These are phyloP conservation scores for Dendrophyllia cribrosa DNA, from an alignment of 64 coral and sea anemone species.

Conservation along the genomic window DNA sequence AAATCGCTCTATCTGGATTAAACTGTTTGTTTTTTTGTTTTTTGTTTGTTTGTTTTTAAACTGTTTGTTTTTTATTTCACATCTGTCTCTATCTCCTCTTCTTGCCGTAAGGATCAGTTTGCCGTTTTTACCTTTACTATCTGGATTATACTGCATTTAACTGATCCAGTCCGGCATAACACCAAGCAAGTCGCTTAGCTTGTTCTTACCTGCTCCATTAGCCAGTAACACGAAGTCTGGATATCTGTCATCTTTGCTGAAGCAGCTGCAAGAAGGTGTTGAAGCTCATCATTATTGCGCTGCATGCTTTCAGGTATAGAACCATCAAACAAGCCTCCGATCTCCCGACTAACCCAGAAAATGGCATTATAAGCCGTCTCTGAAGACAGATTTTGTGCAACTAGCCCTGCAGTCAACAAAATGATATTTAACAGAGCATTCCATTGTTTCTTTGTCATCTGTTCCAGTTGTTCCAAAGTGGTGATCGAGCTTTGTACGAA, in stretches of 20 bases:
- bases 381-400: conserved; percentile 4
- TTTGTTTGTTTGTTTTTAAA: too few species aligned
- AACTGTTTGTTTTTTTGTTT: too few species aligned
- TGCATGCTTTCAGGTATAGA: background rate
- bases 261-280: background rate
- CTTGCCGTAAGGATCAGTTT: too few species aligned
- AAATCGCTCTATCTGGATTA: too few species aligned
- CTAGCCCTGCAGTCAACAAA: background rate
- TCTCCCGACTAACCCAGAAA: background rate
- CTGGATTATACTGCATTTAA: too few species aligned
- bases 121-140: too few species aligned
- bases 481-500: background rate
- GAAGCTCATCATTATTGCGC: background rate
- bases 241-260: background rate
- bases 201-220: background rate
- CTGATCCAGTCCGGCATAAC: too few species aligned
- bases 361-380: background rate
- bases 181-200: too few species aligned
- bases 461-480: conserved; percentile 3
- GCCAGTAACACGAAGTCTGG: background rate
- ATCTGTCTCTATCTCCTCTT: too few species aligned
- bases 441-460: background rate
- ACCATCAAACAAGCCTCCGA: background rate
- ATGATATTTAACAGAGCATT: background rate
- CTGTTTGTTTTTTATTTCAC: too few species aligned